Conservation (phyloP, 2,113 vertebrate genomes). For the Halcyon senegalensis region DNA sequence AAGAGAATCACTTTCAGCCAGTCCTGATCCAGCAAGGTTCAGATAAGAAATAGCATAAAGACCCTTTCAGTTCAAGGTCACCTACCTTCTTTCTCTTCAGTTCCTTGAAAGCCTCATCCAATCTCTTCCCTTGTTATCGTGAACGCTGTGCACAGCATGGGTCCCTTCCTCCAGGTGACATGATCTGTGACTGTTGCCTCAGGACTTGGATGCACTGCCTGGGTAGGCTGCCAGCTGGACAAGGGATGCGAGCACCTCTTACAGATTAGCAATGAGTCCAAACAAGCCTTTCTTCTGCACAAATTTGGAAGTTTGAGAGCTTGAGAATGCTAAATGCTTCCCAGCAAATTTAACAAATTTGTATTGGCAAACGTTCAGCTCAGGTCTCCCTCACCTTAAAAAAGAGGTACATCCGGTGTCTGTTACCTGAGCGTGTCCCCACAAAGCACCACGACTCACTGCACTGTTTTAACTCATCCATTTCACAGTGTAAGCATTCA, state of each 20-base stretch:
- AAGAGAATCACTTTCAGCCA: neutral
- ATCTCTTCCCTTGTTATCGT: accelerated
- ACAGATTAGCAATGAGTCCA: neutral
- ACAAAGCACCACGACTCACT: neutral
- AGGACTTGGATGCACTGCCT: accelerated
- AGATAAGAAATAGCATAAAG: neutral
- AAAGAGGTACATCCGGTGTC: neutral
- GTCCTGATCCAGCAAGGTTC: neutral
- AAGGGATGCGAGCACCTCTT: neutral
- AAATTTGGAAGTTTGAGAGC: neutral
- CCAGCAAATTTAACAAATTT: neutral
- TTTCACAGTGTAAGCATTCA: neutral
- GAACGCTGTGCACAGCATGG: neutral
- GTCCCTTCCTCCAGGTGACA: neutral
- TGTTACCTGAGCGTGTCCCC: neutral
- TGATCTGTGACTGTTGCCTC: neutral
- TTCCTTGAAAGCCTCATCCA: neutral
- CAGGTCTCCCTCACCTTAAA: neutral
- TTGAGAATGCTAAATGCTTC: neutral
- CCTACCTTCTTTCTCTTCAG: neutral
- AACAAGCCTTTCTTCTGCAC: neutral
- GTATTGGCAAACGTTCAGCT: neutral
- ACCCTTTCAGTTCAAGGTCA: neutral
- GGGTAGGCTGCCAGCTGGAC: neutral
- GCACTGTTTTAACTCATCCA: accelerated